A percentile compares a stretch with the other conserved stretches of the same genome.
Conservation (phyloP, 2,888 invertebrate species). For the Sarcophaga carnaria region DNA sequence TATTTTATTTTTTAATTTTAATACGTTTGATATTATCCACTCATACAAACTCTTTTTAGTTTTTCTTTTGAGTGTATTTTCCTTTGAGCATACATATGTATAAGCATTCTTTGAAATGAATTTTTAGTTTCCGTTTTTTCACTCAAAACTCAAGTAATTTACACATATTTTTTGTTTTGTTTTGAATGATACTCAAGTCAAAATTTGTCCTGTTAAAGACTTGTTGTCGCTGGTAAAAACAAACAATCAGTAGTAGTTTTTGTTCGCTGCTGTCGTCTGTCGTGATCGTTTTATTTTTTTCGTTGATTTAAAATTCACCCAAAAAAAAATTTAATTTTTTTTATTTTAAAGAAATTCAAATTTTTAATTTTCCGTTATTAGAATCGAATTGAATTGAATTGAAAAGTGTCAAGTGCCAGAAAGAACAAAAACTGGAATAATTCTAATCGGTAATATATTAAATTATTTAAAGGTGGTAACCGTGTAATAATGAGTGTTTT, state of each 20-base stretch:
- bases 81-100: no score
- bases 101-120: not conserved
- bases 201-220: slow-evolving; percentile 68
- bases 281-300: slow-evolving; percentile 36
- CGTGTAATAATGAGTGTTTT: slow-evolving; percentile 24
- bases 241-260: slow-evolving; percentile 49
- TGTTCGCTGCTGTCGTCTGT: slow-evolving; percentile 50
- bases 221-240: slow-evolving; percentile 61
- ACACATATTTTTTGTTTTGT: not conserved
- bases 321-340: not conserved
- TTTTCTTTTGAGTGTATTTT: not conserved
- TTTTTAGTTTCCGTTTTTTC: slow-evolving; percentile 1
- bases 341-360: slow-evolving; percentile 13
- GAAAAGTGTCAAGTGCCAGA: slow-evolving; percentile 22
- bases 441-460: slow-evolving; percentile 46
- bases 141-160: slow-evolving; percentile 59
- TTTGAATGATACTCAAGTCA: slow-evolving; percentile 61
- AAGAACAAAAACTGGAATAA: slow-evolving; percentile 49
- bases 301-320: not conserved
- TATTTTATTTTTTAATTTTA: not conserved
- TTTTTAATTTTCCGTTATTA: slow-evolving; percentile 22
- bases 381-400: slow-evolving; percentile 11
- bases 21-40: no score
- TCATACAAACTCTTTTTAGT: not conserved
- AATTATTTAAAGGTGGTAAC: slow-evolving; percentile 12